Base-by-base conservation (phyloP, 2,888 invertebrate species). In the Perithous albicinctus region DNA sequence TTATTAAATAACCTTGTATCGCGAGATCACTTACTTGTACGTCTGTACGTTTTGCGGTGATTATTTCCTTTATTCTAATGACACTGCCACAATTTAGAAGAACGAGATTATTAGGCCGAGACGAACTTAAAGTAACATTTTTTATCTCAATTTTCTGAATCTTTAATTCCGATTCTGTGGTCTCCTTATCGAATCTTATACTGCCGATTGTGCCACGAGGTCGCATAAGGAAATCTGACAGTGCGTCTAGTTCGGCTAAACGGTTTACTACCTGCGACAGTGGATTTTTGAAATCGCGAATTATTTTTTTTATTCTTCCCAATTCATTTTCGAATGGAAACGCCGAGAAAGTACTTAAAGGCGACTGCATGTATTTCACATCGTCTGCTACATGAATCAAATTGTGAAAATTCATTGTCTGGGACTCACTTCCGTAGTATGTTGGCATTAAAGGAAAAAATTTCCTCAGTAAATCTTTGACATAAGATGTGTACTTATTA, bases 311-410 rank as follows among this genome's bases (percentile, higher is more conserved):
- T 32, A 76, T 56, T 56, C 67, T 76, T 23, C 59, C 76, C 2
- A 76, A 29, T 10, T 67, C 23, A 46, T 61, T 70, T 10, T 72
- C 78, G 29, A 72, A 78, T 20, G 78, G 63, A 48, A 70, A 70
- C 12, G 72, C 59, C 35, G 69, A 72, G 38, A 70, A 72, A 20
- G 26, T 41, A 61, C 46, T 46, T 23, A 78, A 51, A 7, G 63
- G 38, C 12, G 51, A 35, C 18, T 70, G 56, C 35, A 78, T 69
- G 26, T 70, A 32, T 6, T 1, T 32, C 2, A 78, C 63, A 63
- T 78, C 77, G 51, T 77, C 61, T n/a, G 77, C n/a, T 5, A 69
- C 12, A 46, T 77, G 77, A 15, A 59, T 69, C 15, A 69, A n/a
- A 46, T 61, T 67, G 26, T 78, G 78, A 6, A 61, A 67, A 51